Conservation (phyloP, 2,797 vertebrate species). For the Furcifer pardalis region DNA sequence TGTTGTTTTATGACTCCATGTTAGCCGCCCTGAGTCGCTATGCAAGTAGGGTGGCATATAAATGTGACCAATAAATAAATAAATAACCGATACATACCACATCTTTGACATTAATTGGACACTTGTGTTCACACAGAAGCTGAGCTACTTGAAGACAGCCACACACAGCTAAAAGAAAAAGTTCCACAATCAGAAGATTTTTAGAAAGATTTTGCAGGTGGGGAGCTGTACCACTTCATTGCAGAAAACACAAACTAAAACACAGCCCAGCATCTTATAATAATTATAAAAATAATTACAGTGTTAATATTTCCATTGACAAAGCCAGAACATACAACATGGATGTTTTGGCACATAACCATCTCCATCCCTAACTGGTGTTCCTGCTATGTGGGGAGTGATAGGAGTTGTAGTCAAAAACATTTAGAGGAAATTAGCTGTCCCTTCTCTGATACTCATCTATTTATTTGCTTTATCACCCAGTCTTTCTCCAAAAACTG, state of each 20-base stretch:
- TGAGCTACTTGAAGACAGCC: slow-evolving; percentile 87
- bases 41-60: too few relatives aligned
- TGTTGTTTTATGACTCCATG: too few relatives aligned
- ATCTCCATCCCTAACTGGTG: background rate
- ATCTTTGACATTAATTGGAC: slow-evolving; percentile 87
- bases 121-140: slow-evolving; percentile 88
- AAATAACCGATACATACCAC: slow-evolving; percentile 87
- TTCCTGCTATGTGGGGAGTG: background rate
- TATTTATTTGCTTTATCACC: background rate
- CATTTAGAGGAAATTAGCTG: background rate
- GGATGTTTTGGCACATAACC: background rate
- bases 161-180: slow-evolving; percentile 78
- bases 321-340: background rate
- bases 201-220: background rate
- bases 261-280: background rate
- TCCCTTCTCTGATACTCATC: background rate
- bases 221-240: background rate
- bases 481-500: too few relatives aligned
- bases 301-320: background rate
- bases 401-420: background rate
- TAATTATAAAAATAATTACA: background rate
- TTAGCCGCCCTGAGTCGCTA: too few relatives aligned
- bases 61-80: too few relatives aligned
- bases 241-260: background rate
- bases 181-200: background rate